phyloP scores from a whole-genome alignment of 2,888 invertebrate species.

The Drosophila ezoana region DNA sequence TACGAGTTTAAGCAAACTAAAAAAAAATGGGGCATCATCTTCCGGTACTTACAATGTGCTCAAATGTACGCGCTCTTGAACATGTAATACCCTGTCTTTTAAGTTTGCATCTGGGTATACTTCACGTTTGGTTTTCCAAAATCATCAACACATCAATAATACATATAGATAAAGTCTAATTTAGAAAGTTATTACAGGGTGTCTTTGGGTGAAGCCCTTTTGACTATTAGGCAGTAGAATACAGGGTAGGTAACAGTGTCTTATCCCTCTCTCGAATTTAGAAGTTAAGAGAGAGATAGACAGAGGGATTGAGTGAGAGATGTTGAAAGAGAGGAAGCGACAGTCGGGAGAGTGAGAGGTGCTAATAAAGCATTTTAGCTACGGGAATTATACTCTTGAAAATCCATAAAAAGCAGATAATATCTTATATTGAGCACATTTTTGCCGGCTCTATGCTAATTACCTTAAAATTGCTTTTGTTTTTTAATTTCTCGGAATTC shows the following conservation, averaged over 20 bases:
- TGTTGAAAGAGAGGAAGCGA: background rate
- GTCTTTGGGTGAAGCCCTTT: background rate
- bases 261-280: too few species aligned
- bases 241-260: background rate
- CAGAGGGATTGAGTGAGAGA: background rate
- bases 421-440: background rate
- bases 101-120: too few species aligned
- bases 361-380: slow-evolving; percentile 18
- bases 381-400: slow-evolving; percentile 5
- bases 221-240: background rate
- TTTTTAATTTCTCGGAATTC: slow-evolving; percentile 9
- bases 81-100: background rate
- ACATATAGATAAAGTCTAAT: too few species aligned
- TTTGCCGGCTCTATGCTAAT: slow-evolving; percentile 31
- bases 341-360: slow-evolving; percentile 8
- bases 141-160: too few species aligned
- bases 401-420: background rate
- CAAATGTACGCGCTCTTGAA: slow-evolving; percentile 12
- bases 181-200: background rate
- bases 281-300: background rate
- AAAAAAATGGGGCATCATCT: slow-evolving; percentile 14
- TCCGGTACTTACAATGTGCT: background rate
- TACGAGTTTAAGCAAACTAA: slow-evolving; percentile 32
- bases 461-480: slow-evolving; percentile 3
- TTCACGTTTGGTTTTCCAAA: too few species aligned